Evolutionary conservation across 2,888 invertebrate genomes (phyloP).

Genomic region (Apocheima hispidaria): DNA sequence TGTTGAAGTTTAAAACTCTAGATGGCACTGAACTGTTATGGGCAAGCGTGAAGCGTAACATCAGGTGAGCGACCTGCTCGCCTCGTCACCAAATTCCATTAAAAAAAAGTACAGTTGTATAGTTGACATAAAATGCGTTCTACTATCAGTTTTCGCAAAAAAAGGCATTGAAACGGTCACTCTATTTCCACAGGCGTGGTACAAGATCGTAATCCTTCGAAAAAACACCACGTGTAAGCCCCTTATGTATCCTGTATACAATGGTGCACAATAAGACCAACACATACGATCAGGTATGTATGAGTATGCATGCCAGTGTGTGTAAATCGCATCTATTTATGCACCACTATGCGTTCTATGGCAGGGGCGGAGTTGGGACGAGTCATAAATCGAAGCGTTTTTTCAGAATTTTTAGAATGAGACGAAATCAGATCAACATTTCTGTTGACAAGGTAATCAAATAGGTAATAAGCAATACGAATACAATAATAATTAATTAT

Average conservation of each 20-base stretch:
- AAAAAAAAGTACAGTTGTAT: no score
- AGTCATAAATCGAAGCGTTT: conserved; percentile 23
- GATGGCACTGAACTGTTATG: no score
- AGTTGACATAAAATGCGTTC: no score
- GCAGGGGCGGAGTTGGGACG: conserved; percentile 44
- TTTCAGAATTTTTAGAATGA: neutral
- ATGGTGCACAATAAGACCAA: conserved; percentile 38
- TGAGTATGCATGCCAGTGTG: conserved; percentile 59
- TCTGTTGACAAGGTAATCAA: no score
- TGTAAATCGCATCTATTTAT: conserved; percentile 72
- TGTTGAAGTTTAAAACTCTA: no score
- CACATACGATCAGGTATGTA: conserved; percentile 54
- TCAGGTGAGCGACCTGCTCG: no score
- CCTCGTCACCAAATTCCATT: no score
- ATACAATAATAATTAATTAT: neutral
- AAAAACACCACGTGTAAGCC: conserved; percentile 28
- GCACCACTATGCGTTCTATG: conserved; percentile 59
- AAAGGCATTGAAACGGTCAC: neutral
- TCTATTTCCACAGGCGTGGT: conserved; percentile 8
- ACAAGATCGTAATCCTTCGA: conserved; percentile 26
- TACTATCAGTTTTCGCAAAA: no score
- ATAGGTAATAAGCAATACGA: no score
- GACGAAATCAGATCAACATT: no score
- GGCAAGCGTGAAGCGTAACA: no score
- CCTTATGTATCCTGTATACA: conserved; percentile 29